Conservation (phyloP, 2,113 vertebrate genomes). For the Scomber japonicus region DNA sequence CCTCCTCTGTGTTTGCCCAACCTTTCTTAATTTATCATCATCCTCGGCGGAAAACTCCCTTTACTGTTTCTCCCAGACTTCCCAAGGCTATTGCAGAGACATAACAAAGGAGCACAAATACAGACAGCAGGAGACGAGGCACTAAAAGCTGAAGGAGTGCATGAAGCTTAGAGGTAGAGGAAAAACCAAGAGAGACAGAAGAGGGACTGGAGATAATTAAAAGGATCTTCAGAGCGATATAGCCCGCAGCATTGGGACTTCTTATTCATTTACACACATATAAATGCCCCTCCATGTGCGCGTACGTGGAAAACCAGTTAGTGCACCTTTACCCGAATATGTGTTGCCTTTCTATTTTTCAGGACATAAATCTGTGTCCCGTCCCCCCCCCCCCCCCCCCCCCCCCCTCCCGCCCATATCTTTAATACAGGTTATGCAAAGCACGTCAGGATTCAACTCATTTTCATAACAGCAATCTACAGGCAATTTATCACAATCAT, state of each 20-base stretch:
- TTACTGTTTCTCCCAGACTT: slow-evolving; percentile 60
- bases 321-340: slow-evolving; percentile 25
- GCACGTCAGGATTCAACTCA: slow-evolving; percentile 39
- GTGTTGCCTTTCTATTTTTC: slow-evolving; percentile 27
- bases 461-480: slow-evolving; percentile 64
- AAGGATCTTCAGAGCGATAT: slow-evolving; percentile 64
- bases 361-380: slow-evolving; percentile 40
- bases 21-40: slow-evolving; percentile 34
- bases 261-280: slow-evolving; percentile 56
- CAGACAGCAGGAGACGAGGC: slow-evolving; percentile 56
- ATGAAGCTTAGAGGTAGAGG: slow-evolving; percentile 61
- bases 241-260: slow-evolving; percentile 48
- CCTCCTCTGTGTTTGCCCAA: slow-evolving; percentile 43
- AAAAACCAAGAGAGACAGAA: slow-evolving; percentile 47
- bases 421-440: slow-evolving; percentile 59
- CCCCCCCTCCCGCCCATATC: not conserved
- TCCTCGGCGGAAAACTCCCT: slow-evolving; percentile 54
- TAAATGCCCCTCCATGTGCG: slow-evolving; percentile 25
- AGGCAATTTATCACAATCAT: slow-evolving; percentile 64
- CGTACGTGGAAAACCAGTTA: slow-evolving; percentile 29
- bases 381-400: no score
- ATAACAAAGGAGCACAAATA: slow-evolving; percentile 66
- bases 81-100: slow-evolving; percentile 62
- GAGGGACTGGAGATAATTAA: slow-evolving; percentile 73
- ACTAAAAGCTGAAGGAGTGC: slow-evolving; percentile 43